Evolutionary conservation across 2,113 vertebrate genomes (phyloP), one percentile per base, ranked within the genome.

Genomic region (Eidolon helvum): DNA sequence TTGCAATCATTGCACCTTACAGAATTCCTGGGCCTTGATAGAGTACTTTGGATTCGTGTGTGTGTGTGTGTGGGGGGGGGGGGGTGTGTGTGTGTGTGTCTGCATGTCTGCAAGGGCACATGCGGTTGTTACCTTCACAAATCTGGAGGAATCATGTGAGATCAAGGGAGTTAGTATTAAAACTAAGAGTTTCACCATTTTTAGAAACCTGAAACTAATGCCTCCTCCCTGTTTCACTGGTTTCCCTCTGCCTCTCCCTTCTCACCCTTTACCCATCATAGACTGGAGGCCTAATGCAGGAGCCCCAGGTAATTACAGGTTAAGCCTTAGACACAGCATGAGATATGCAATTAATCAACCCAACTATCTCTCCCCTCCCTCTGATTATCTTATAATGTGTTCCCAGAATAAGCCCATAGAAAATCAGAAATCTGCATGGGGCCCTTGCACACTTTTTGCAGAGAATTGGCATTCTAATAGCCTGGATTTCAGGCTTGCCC

Each of bases 351-450:
- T 98, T 97, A 97, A 97, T 98, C 97, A 96, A 33, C 93, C 68
- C 43, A 72, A 97, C 83, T 84, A 55, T 96, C 88, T 97, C 71
- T 95, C 86, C 74, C 33, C 94, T 69, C 22, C 7, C 57, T 84
- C 94, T 98, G 96, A 98, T 98, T 97, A 96, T 97, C 92, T 97
- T 90, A 35, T 74, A 91, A 84, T 91, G 57, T 94, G 96, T 72
- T 68, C 92, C 95, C 94, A 91, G 97, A 97, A 97, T 85, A 95
- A 98, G 90, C 63, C 83, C 87, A 92, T 16, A 84, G 96, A 97
- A 97, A 97, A 94, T 98, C 90, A 86, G 90, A 97, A 97, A 97
- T 98, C 96, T 79, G 82, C 96, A 94, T 22, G n/a, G 79, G 40
- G 3, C 6, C 24, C 92, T 74, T 95, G 74, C 69, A 50, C 82